These are phyloP conservation scores for Eleutherodactylus coqui DNA, from an alignment of 2,797 vertebrate species.

Conservation along the genomic window DNA sequence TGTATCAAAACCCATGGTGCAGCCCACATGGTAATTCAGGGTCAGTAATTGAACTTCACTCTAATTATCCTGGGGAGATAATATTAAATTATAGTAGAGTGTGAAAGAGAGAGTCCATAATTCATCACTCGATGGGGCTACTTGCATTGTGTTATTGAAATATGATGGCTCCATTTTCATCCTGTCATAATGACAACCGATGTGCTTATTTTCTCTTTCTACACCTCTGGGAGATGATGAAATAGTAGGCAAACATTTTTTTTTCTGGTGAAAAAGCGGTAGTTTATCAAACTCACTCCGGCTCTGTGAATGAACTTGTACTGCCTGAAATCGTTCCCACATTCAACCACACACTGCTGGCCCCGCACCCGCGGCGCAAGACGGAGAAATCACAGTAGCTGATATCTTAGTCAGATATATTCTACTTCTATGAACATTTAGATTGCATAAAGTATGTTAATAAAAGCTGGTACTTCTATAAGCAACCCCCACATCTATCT, in stretches of 20 bases:
- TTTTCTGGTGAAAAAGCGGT: slow-evolving; percentile 87
- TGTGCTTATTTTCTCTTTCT: slow-evolving; percentile 94
- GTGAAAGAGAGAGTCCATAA: slow-evolving; percentile 89
- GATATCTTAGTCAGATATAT: neutral
- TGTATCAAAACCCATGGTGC: slow-evolving; percentile 85
- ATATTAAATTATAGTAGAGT: slow-evolving; percentile 95
- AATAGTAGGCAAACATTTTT: slow-evolving; percentile 94
- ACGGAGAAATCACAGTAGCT: slow-evolving; percentile 51
- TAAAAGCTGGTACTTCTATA: too few relatives aligned
- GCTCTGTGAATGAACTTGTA: slow-evolving; percentile 66
- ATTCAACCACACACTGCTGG: slow-evolving; percentile 42
- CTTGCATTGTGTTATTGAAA: slow-evolving; percentile 96
- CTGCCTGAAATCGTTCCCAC: slow-evolving; percentile 65
- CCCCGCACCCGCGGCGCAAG: slow-evolving; percentile 31
- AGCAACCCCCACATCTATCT: too few relatives aligned
- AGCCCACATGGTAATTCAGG: slow-evolving; percentile 85
- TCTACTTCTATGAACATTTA: too few relatives aligned
- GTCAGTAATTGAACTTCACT: slow-evolving; percentile 97
- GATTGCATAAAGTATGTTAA: too few relatives aligned
- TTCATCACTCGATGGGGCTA: slow-evolving; percentile 88
- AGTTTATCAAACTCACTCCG: slow-evolving; percentile 86
- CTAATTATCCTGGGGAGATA: slow-evolving; percentile 99
- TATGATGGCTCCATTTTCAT: slow-evolving; percentile 99
- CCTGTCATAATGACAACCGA: slow-evolving; percentile 99
- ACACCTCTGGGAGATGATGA: slow-evolving; percentile 94